Percentiles rank a stretch among this genome's conserved stretches.
Evolutionary conservation across 2,797 vertebrate genomes (phyloP).

Genomic region (Dallia pectoralis): DNA sequence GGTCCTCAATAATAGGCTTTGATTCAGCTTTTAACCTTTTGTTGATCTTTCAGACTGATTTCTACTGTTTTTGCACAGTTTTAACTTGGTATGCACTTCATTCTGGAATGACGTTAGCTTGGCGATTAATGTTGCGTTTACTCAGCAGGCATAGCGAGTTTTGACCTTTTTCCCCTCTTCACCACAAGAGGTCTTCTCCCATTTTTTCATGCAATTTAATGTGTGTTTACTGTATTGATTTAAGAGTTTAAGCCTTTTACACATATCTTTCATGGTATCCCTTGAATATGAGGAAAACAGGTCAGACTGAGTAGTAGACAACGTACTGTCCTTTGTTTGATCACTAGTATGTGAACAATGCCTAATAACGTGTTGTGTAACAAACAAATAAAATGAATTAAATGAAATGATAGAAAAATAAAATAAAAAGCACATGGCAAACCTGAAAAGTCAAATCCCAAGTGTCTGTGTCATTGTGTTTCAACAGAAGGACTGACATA

Average conservation of each 20-base stretch:
- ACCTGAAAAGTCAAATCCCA: slow-evolving; percentile 51
- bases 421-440: slow-evolving; percentile 76
- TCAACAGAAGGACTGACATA: slow-evolving; percentile 9
- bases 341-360: slow-evolving; percentile 82
- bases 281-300: slow-evolving; percentile 70
- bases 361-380: slow-evolving; percentile 83
- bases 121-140: slow-evolving; percentile 55
- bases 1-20: slow-evolving; percentile 10
- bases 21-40: slow-evolving; percentile 16
- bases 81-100: slow-evolving; percentile 46
- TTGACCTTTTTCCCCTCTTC: slow-evolving; percentile 36
- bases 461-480: slow-evolving; percentile 20
- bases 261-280: slow-evolving; percentile 69
- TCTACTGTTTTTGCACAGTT: slow-evolving; percentile 33
- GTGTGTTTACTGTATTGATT: slow-evolving; percentile 74
- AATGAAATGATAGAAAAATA: slow-evolving; percentile 77
- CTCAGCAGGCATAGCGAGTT: slow-evolving; percentile 42
- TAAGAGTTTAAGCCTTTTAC: slow-evolving; percentile 70
- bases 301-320: slow-evolving; percentile 75
- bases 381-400: slow-evolving; percentile 77
- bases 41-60: slow-evolving; percentile 20
- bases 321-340: slow-evolving; percentile 79
- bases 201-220: slow-evolving; percentile 64
- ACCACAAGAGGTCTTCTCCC: slow-evolving; percentile 46
- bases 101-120: slow-evolving; percentile 48